A percentile compares a stretch with the other conserved stretches of the same genome.
phyloP scores from a whole-genome alignment of 2,113 vertebrate species.

The Falcunculus frontatus region DNA sequence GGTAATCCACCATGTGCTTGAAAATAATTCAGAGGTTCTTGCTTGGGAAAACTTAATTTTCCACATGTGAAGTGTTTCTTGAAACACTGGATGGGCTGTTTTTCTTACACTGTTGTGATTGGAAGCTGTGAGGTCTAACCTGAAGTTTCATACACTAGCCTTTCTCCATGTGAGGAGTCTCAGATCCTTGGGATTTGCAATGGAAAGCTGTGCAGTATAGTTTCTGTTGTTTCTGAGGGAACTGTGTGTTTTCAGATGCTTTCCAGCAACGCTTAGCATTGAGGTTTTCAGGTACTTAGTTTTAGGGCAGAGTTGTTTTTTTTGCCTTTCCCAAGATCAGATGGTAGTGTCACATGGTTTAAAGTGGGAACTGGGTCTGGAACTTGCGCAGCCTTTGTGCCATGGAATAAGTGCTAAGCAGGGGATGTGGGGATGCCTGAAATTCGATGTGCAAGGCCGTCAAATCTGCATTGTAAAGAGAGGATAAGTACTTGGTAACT shows the following conservation, averaged over 20 bases:
- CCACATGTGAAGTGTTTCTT: neutral
- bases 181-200: neutral
- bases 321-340: neutral
- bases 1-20: neutral
- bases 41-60: neutral
- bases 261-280: neutral
- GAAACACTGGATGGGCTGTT: neutral
- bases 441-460: neutral
- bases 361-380: neutral
- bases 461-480: neutral
- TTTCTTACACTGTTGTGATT: neutral
- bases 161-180: neutral
- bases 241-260: neutral
- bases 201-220: neutral
- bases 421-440: neutral
- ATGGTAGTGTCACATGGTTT: neutral
- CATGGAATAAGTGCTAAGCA: neutral
- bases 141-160: neutral
- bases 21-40: neutral
- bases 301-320: neutral
- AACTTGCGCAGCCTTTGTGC: neutral
- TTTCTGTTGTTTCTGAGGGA: neutral
- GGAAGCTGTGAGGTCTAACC: neutral
- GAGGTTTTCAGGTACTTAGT: neutral
- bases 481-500: neutral